These are phyloP conservation scores for Fistularia tabacaria DNA, from an alignment of 2,797 vertebrate genomes.

Conservation along the genomic window DNA sequence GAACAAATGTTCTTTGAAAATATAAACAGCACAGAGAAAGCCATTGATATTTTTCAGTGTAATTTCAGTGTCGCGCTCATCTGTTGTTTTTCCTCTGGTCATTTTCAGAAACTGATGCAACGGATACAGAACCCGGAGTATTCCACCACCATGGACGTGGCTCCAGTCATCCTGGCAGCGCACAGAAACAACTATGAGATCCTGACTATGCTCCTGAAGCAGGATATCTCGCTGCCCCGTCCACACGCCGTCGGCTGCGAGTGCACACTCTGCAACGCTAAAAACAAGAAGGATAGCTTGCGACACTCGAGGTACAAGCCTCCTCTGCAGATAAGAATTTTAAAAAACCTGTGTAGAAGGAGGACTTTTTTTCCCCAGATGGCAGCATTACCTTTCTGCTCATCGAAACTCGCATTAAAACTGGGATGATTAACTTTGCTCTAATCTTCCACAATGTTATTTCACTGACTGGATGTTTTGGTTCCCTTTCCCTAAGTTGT, in stretches of 20 bases:
- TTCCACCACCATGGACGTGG: slow-evolving; percentile 98
- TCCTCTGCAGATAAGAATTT: background rate
- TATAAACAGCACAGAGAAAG: background rate
- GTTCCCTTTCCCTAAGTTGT: too few relatives aligned
- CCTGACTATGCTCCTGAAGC: slow-evolving; percentile 96
- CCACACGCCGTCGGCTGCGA: slow-evolving; percentile 99
- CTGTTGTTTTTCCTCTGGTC: slow-evolving; percentile 20
- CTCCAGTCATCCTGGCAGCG: slow-evolving; percentile 96
- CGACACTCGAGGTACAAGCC: slow-evolving; percentile 88
- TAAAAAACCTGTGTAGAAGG: background rate
- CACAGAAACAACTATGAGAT: slow-evolving; percentile 99
- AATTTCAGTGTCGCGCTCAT: background rate
- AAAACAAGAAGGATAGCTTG: slow-evolving; percentile 98
- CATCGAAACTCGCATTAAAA: too few relatives aligned
- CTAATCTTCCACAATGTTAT: too few relatives aligned
- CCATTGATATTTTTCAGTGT: too few relatives aligned
- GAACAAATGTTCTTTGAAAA: background rate
- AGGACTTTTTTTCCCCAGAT: too few relatives aligned
- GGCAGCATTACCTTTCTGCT: too few relatives aligned
- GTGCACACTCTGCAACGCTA: slow-evolving; percentile 94
- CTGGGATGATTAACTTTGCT: too few relatives aligned
- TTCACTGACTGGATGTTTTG: too few relatives aligned
- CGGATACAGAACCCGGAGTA: slow-evolving; percentile 97
- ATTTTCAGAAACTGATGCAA: slow-evolving; percentile 92
- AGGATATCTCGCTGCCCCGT: slow-evolving; percentile 94